Percentiles rank a stretch among this genome's conserved stretches.
These are phyloP conservation scores for Malurus cyaneus DNA, from an alignment of 2,113 vertebrate genomes.

Conservation along the genomic window DNA sequence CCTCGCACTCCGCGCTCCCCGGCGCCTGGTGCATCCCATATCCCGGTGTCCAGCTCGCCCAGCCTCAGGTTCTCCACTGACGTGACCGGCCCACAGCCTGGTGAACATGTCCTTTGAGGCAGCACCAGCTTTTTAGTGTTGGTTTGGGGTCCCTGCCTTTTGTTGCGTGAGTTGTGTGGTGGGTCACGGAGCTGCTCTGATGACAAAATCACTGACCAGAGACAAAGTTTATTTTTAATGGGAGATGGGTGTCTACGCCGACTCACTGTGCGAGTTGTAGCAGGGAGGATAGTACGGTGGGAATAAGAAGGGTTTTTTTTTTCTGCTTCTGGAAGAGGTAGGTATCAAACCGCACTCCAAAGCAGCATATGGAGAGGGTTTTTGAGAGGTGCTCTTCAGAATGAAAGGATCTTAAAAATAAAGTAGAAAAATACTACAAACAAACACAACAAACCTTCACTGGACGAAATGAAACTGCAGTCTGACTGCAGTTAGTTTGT, in stretches of 20 bases:
- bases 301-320: background rate
- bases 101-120: background rate
- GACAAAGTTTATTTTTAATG: no score
- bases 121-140: background rate
- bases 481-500: background rate
- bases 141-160: background rate
- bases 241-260: accelerated
- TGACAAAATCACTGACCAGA: accelerated
- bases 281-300: background rate
- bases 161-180: accelerated
- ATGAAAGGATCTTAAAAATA: background rate
- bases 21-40: background rate
- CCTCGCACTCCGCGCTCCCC: accelerated
- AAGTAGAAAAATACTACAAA: background rate
- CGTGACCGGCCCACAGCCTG: accelerated
- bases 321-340: background rate
- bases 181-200: background rate
- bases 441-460: background rate
- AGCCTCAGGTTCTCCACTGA: accelerated
- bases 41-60: accelerated
- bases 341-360: accelerated
- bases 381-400: background rate
- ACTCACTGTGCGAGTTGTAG: background rate
- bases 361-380: background rate
- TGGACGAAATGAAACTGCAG: background rate